A percentile compares a stretch with the other conserved stretches of the same genome.
These are phyloP conservation scores for Drosophila lacertosa DNA, from an alignment of 1,140 invertebrate species.

Conservation along the genomic window DNA sequence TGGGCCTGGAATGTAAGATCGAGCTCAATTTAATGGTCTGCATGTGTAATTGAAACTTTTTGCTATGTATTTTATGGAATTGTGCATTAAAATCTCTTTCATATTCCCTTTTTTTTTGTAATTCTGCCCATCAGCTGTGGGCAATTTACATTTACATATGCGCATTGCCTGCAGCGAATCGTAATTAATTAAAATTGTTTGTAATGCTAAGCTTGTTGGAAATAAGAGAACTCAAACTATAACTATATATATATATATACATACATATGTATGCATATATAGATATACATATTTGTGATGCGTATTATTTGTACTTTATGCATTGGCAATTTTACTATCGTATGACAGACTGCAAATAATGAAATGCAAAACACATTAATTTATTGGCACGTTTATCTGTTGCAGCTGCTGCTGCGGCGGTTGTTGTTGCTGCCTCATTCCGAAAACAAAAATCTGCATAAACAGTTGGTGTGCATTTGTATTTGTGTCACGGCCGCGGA, in stretches of 20 bases:
- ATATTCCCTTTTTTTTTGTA: conserved; percentile 13
- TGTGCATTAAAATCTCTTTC: conserved; percentile 57
- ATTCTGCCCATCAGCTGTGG: conserved; percentile 33
- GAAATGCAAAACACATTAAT: conserved; percentile 70
- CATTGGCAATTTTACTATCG: conserved; percentile 26
- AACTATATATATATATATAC: no score
- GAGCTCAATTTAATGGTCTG: conserved; percentile 57
- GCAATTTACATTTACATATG: conserved; percentile 72
- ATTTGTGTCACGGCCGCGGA: conserved; percentile 15
- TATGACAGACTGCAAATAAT: conserved; percentile 59
- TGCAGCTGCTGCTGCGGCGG: conserved; percentile 52
- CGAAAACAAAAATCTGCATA: conserved; percentile 62
- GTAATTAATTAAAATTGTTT: conserved; percentile 78
- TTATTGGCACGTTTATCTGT: conserved; percentile 75
- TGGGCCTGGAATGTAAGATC: no score
- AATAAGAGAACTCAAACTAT: conserved; percentile 23
- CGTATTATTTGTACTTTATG: conserved; percentile 16
- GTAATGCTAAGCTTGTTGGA: conserved; percentile 58
- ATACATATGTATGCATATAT: no score
- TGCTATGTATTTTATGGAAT: conserved; percentile 52
- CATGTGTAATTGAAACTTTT: conserved; percentile 51
- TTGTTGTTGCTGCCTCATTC: conserved; percentile 34
- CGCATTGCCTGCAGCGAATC: conserved; percentile 63
- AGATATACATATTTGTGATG: conserved; percentile 6
- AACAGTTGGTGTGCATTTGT: conserved; percentile 37